Evolutionary conservation across 2,113 vertebrate genomes (phyloP), one percentile per base, ranked within the genome.

Genomic region (Reinhardtius hippoglossoides): DNA sequence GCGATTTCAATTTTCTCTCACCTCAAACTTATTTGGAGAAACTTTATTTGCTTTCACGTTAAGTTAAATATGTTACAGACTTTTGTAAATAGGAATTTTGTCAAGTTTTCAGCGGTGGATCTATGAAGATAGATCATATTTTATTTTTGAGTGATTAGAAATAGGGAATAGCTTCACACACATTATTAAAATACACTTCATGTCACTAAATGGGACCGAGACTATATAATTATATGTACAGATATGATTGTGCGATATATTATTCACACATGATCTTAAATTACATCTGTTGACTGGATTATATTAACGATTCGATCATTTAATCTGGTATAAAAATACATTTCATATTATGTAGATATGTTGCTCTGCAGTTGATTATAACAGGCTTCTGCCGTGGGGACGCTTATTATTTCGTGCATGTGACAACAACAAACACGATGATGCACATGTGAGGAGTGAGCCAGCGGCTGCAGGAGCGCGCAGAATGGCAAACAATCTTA

Each of bases 361-460:
- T 44, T 15, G 8, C 0, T 46, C 15, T 46, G 44, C 12, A 15
- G 4, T 37, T 18, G 35, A 37, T 37, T 37, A 9, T 7, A 35
- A 35, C 35, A 37, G 9, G 7, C 9, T 9, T 0, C 35, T 37
- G 35, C 35, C 35, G 35, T 46, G 21, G 54, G 20, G 4, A 2
- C 2, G 12, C 60, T 16, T 54, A 40, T 74, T n/a, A 64, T 40
- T 14, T 1, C 3, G 26, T 14, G 42, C 50, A 52, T 40, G 52
- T 59, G 37, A 59, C 23, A 31, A 59, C 23, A 31, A 31, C 31
- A 31, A 31, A 31, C 31, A 42, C 15, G 27, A 37, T 52, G 55
- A 50, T 70, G 76, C 57, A 54, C n/a, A 52, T 70, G 50, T 77
- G 23, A 54, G 75, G 69, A 21, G 4, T 26, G 78, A 78, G 68